Conservation (phyloP, 2,797 vertebrate genomes). For the Phrynocephalus guinanensis region DNA sequence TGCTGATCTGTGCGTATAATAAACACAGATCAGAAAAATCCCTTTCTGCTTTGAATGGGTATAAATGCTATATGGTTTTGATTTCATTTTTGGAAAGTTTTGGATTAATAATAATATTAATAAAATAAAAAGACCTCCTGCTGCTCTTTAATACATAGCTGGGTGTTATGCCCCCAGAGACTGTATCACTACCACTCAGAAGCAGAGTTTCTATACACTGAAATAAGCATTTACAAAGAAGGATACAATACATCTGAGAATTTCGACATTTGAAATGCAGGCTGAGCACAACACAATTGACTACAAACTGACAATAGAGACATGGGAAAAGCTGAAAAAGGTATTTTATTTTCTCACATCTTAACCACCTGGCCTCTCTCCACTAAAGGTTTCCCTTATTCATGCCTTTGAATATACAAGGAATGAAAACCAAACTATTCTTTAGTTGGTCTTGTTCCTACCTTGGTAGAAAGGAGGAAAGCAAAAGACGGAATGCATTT, state of each 20-base stretch:
- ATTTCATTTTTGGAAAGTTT: neutral
- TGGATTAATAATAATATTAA: constrained; percentile 8
- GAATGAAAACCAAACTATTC: neutral
- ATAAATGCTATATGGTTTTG: constrained; percentile 32
- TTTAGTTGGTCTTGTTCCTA: constrained; percentile 15
- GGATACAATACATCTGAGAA: neutral
- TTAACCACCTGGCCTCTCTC: neutral
- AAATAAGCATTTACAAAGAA: constrained; percentile 45
- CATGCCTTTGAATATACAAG: constrained; percentile 22
- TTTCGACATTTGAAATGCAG: constrained; percentile 40
- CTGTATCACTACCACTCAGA: constrained; percentile 26
- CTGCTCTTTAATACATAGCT: no score
- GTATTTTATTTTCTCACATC: constrained; percentile 27
- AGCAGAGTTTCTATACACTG: constrained; percentile 19
- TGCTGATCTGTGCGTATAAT: neutral
- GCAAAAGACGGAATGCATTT: neutral
- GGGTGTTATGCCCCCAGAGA: neutral
- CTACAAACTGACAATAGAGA: constrained; percentile 50
- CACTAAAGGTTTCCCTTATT: neutral
- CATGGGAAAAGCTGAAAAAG: constrained; percentile 10
- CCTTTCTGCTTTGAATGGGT: neutral
- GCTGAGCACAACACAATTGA: constrained; percentile 42
- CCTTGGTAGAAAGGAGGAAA: neutral
- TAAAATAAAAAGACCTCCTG: no score
- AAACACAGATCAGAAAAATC: no score